phyloP scores from a whole-genome alignment of 1,140 invertebrate genomes.

The Adelges cooleyi region DNA sequence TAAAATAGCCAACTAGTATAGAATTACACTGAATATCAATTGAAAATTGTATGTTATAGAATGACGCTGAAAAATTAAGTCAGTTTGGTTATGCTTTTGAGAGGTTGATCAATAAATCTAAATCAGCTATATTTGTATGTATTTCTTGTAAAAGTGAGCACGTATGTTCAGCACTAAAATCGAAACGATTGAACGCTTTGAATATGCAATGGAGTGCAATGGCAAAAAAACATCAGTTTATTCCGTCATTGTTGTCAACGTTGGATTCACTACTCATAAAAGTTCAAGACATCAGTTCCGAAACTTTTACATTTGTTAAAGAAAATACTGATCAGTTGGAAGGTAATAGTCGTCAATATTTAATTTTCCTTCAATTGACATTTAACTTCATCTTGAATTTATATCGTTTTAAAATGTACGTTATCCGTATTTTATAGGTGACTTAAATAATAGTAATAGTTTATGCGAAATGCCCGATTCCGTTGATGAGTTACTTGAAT shows the following conservation, averaged over 20 bases:
- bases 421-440: too few relatives aligned
- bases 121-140: neutral
- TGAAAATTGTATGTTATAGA: neutral
- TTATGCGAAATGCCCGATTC: too few relatives aligned
- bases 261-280: neutral
- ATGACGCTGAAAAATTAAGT: neutral
- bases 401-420: too few relatives aligned
- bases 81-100: slow-evolving; percentile 1
- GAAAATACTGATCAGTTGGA: too few relatives aligned
- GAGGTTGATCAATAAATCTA: neutral
- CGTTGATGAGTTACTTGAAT: too few relatives aligned
- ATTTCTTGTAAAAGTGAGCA: neutral
- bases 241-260: neutral
- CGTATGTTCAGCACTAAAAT: neutral
- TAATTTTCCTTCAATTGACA: too few relatives aligned
- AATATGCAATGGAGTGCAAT: neutral
- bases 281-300: neutral
- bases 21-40: neutral
- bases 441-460: too few relatives aligned
- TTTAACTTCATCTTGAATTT: too few relatives aligned
- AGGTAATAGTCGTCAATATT: too few relatives aligned
- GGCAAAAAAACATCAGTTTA: too few relatives aligned
- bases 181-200: neutral
- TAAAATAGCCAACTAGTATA: neutral
- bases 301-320: too few relatives aligned